These are phyloP conservation scores for Phylloscopus collybita DNA, from an alignment of 2,797 vertebrate species.

Conservation along the genomic window DNA sequence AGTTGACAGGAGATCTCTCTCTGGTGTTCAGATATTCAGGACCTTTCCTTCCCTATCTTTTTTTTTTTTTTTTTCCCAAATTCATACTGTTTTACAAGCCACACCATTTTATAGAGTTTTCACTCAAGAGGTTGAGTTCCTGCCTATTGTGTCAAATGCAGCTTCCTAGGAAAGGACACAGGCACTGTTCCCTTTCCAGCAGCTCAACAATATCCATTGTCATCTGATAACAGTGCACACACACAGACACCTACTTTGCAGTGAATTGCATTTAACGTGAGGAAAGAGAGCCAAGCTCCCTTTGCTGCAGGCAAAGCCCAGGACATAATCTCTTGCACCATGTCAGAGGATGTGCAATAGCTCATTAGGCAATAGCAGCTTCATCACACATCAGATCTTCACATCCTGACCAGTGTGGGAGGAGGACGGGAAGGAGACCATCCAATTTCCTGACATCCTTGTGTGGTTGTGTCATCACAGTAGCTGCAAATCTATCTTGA, in stretches of 20 bases:
- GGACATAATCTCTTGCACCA: not conserved
- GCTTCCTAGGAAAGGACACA: not conserved
- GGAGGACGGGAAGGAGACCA: not conserved
- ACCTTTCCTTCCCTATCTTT: not conserved
- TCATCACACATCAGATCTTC: not conserved
- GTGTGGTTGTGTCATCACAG: not conserved
- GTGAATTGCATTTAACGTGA: not conserved
- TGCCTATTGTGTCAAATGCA: not conserved
- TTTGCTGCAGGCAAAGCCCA: constrained; percentile 24
- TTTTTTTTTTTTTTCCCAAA: not conserved
- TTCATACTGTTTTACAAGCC: not conserved
- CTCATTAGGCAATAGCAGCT: constrained; percentile 23
- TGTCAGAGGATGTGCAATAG: not conserved
- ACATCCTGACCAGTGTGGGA: not conserved
- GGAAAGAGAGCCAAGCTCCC: not conserved
- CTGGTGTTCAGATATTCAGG: not conserved
- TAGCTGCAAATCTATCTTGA: constrained; percentile 10
- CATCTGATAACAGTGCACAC: not conserved
- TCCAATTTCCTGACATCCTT: constrained; percentile 15
- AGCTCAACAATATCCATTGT: not conserved
- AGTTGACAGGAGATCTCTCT: not conserved
- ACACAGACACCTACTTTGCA: not conserved
- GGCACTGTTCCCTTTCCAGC: not conserved
- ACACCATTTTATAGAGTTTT: not conserved
- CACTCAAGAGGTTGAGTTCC: not conserved